Evolutionary conservation across 1,140 invertebrate species (phyloP).

Genomic region (Homarus americanus): DNA sequence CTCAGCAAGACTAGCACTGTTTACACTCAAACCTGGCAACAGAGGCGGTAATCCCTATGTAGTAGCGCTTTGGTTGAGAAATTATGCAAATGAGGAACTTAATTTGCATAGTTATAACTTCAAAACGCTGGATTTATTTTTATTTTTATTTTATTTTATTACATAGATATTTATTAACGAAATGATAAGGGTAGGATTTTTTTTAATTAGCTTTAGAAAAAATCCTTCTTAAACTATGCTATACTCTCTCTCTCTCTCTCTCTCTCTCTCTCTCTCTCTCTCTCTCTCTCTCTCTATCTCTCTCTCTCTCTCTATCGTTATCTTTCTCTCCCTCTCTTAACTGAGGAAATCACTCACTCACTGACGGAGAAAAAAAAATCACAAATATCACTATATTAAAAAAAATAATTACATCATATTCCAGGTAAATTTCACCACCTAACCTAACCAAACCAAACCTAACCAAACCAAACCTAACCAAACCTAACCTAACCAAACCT

Average conservation of each 20-base stretch:
- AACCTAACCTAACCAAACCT: not conserved
- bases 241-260: not conserved
- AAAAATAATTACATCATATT: not conserved
- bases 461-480: slow-evolving; percentile 7
- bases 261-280: not conserved
- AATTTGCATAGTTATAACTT: too few species aligned
- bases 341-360: not conserved
- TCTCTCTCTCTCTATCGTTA: not conserved
- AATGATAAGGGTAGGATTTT: too few species aligned
- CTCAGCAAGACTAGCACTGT: too few species aligned
- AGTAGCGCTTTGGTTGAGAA: too few species aligned
- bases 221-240: not conserved
- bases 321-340: not conserved
- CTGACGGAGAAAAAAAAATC: not conserved
- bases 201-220: not conserved
- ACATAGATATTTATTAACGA: not conserved
- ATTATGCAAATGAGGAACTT: not conserved
- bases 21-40: too few species aligned
- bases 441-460: slow-evolving; percentile 13
- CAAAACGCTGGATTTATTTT: too few species aligned
- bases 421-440: not conserved
- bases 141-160: too few species aligned
- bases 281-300: slow-evolving; percentile 1
- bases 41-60: too few species aligned
- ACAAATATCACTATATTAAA: not conserved